Conservation (phyloP, 2,888 invertebrate genomes). For the Aricia artaxerxes region DNA sequence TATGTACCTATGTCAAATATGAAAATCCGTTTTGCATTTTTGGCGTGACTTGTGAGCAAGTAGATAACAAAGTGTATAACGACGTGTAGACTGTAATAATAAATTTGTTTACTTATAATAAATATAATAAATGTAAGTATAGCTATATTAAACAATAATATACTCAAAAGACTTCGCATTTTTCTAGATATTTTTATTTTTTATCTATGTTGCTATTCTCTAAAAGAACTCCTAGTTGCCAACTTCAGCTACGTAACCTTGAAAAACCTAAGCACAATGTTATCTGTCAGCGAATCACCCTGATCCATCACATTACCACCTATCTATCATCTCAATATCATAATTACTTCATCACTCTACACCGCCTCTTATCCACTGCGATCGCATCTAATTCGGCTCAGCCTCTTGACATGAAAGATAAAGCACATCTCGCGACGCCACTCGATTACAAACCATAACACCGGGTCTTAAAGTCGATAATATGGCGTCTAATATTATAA, state of each 20-base stretch:
- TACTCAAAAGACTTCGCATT: too few species aligned
- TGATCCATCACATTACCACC: conserved; percentile 28
- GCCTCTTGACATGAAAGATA: conserved; percentile 43
- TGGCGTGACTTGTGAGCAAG: too few species aligned
- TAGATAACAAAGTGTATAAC: too few species aligned
- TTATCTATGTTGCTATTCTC: neutral
- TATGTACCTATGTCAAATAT: too few species aligned
- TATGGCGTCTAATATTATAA: neutral
- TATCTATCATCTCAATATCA: conserved; percentile 35
- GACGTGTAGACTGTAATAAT: too few species aligned
- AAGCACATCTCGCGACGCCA: conserved; percentile 38
- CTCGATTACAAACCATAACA: neutral
- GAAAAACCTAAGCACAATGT: neutral
- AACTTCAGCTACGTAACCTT: neutral
- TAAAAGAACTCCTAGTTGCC: neutral
- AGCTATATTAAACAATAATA: too few species aligned
- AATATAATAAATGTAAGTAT: too few species aligned
- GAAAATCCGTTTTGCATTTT: too few species aligned
- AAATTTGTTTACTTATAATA: too few species aligned
- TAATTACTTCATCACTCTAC: conserved; percentile 31
- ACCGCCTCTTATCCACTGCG: conserved; percentile 28
- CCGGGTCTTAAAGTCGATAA: neutral
- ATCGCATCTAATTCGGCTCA: conserved; percentile 39
- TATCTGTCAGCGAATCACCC: neutral
- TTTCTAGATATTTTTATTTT: too few species aligned